Conservation (phyloP, 2,797 vertebrate genomes). For the Pseudotriccus pelzelni region DNA sequence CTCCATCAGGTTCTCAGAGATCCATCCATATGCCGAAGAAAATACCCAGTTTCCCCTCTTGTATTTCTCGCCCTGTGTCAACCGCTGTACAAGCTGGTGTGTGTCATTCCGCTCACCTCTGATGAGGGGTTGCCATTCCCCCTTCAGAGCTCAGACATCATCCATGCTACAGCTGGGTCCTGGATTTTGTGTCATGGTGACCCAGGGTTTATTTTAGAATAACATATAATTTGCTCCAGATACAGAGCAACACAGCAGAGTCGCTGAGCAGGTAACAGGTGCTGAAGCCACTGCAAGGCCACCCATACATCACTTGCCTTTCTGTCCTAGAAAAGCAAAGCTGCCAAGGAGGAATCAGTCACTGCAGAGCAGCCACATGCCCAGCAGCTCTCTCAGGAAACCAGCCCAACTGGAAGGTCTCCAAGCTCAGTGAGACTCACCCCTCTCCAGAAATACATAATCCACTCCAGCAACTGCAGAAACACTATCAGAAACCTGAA, state of each 20-base stretch:
- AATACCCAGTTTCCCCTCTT: background rate
- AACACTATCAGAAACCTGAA: conserved; percentile 14
- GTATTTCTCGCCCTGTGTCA: accelerated
- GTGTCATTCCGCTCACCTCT: background rate
- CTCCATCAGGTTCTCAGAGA: background rate
- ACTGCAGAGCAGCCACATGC: background rate
- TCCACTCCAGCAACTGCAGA: conserved; percentile 35
- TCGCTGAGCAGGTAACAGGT: background rate
- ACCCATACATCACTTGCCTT: background rate
- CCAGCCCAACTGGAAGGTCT: background rate
- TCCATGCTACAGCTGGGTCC: background rate
- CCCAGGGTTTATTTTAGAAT: background rate
- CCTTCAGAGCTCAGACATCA: background rate
- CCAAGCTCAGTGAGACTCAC: background rate
- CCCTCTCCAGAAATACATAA: background rate
- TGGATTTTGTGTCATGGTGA: background rate
- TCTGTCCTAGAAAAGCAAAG: background rate
- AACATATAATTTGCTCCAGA: background rate
- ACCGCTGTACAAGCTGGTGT: accelerated
- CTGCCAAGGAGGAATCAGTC: background rate
- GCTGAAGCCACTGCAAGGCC: background rate
- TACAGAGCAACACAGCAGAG: background rate
- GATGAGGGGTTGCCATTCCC: background rate
- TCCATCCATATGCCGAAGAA: background rate
- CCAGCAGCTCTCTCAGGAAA: background rate